Evolutionary conservation across 2,113 vertebrate species (phyloP), one percentile per base, ranked within the genome.

Genomic region (Tangachromis dhanisi): DNA sequence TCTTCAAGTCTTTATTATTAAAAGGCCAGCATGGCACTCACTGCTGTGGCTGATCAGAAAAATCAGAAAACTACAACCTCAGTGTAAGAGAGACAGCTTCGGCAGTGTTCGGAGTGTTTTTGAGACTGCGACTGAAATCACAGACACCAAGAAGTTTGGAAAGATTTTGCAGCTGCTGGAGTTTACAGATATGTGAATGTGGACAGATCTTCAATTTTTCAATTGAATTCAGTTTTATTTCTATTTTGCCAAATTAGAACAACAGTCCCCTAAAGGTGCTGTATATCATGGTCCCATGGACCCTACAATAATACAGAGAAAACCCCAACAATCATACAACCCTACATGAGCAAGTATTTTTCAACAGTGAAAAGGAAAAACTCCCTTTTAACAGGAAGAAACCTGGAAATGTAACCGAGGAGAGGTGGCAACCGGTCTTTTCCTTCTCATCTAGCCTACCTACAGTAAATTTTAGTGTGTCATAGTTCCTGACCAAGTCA

Each of bases 341-440:
- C 2, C 1, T 38, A 11, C 19, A 38, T 1, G 33, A 68, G 61
- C 19, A 21, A 68, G 3, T 0, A 8, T 38, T 38, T 68, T 21
- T n/a, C 61, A 38, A 21, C 1, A 38, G 0, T 21, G 61, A n/a
- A 66, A 38, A 66, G 61, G 1, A 63, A 35, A 63, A 63, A 19
- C 31, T 63, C 29, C 9, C 16, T 63, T 63, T 35, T 35, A 35
- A 4, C 59, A 11, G 59, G 31, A 66, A 38, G 7, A 68, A 68
- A 38, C 1, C 19, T 68, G 4, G 12, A 68, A 68, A 38, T 5
- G 4, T 68, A 68, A 68, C 11, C 0, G 0, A 68, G 61, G 33
- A 68, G 19, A 8, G 10, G 33, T 68, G 10, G 19, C 19, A 3
- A 21, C 33, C 0, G 1, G 7, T 14, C 8, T 45, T 73, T 73